phyloP scores from a whole-genome alignment of 2,797 vertebrate genomes.

The Scyliorhinus canicula region DNA sequence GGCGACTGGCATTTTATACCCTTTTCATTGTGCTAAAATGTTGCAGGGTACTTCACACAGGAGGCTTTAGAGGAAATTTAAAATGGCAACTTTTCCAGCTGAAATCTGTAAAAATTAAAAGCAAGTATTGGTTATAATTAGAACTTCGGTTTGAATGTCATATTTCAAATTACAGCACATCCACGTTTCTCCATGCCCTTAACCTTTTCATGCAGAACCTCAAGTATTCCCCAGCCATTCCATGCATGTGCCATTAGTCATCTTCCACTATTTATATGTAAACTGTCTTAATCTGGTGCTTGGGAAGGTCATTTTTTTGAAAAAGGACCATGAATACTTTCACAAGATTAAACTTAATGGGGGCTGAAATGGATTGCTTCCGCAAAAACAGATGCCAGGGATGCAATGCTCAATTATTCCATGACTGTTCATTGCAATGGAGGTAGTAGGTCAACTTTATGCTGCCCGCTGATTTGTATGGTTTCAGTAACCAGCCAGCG shows the following conservation, averaged over 20 bases:
- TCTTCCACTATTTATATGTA: background rate
- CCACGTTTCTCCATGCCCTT: background rate
- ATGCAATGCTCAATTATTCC: background rate
- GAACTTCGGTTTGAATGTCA: background rate
- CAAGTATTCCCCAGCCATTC: background rate
- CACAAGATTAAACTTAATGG: background rate
- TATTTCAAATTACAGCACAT: background rate
- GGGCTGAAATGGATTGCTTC: background rate
- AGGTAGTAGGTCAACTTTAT: background rate
- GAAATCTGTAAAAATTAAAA: background rate
- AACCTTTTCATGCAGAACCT: background rate
- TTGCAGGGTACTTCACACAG: background rate
- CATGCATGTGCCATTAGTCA: background rate
- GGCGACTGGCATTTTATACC: background rate
- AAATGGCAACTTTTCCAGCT: background rate
- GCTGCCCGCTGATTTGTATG: background rate
- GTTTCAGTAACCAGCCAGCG: background rate
- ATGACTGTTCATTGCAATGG: background rate
- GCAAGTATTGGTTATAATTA: too few species aligned
- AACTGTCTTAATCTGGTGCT: background rate
- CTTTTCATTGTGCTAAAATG: background rate
- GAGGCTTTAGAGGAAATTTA: background rate
- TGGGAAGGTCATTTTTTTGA: background rate
- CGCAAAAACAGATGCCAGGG: background rate
- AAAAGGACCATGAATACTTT: background rate